phyloP scores from a whole-genome alignment of 2,888 invertebrate species.

The Sepioteuthis lessoniana region DNA sequence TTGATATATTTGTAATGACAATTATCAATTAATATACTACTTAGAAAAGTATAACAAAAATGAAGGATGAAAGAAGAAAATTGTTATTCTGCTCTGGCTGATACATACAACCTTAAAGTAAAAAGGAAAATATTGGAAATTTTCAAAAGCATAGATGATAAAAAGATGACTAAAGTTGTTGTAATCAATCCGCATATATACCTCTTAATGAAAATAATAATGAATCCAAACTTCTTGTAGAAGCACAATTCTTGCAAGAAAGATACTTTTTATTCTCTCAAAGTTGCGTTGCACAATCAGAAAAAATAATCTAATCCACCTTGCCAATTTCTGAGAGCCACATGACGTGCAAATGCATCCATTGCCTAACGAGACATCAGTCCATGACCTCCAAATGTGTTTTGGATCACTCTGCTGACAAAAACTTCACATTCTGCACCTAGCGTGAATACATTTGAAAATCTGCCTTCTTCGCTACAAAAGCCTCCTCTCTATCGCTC shows the following conservation, averaged over 20 bases:
- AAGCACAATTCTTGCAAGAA: neutral
- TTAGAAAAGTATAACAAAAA: neutral
- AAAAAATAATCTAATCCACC: neutral
- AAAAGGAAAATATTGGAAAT: neutral
- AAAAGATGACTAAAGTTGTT: neutral
- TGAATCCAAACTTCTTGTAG: neutral
- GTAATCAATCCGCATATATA: neutral
- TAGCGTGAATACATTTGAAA: neutral
- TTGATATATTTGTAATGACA: neutral
- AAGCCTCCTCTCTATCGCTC: slow-evolving; percentile 23
- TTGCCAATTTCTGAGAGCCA: slow-evolving; percentile 9
- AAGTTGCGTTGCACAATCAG: slow-evolving; percentile 21
- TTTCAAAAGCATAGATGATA: neutral
- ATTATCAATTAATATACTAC: neutral
- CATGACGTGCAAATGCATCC: slow-evolving; percentile 33
- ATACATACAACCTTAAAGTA: neutral
- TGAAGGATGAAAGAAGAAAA: neutral
- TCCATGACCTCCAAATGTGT: neutral
- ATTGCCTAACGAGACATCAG: neutral
- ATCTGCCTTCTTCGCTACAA: slow-evolving; percentile 33
- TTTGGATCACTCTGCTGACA: neutral
- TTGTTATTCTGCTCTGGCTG: neutral
- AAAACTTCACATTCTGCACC: slow-evolving; percentile 23
- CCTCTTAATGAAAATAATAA: neutral
- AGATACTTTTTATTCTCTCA: neutral